A percentile compares a stretch with the other conserved stretches of the same genome.
These are phyloP conservation scores for Cheilinus undulatus DNA, from an alignment of 2,113 vertebrate species.

Conservation along the genomic window DNA sequence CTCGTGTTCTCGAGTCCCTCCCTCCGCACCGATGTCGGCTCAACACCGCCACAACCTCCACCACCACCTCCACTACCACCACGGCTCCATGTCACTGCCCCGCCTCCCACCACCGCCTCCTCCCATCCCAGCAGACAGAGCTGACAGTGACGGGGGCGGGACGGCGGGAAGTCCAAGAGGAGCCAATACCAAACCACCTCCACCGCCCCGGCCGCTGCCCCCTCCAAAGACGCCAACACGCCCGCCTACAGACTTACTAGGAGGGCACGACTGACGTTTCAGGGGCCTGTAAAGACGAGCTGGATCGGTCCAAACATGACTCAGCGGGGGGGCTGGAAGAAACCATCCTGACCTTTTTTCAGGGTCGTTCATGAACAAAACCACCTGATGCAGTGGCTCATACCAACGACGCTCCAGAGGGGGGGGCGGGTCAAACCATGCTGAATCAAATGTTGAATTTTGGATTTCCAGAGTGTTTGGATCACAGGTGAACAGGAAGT, in stretches of 20 bases:
- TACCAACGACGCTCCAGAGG: constrained; percentile 16
- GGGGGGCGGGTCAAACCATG: background rate
- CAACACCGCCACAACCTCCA: constrained; percentile 49
- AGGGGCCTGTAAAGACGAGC: background rate
- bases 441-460: background rate
- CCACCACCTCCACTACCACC: constrained; percentile 66
- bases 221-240: constrained; percentile 84
- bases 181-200: constrained; percentile 80
- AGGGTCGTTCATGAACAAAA: constrained; percentile 4
- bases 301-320: constrained; percentile 11
- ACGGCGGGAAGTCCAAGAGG: constrained; percentile 78
- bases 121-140: constrained; percentile 67
- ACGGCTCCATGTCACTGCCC: constrained; percentile 72
- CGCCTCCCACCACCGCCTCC: constrained; percentile 63
- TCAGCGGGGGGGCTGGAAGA: background rate
- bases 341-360: constrained; percentile 32
- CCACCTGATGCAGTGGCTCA: constrained; percentile 18
- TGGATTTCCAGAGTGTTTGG: background rate
- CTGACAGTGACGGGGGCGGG: constrained; percentile 81
- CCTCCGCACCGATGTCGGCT: background rate
- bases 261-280: constrained; percentile 76
- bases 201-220: constrained; percentile 84
- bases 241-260: constrained; percentile 70
- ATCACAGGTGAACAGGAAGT: constrained; percentile 18
- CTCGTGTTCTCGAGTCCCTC: constrained; percentile 72